phyloP scores from a whole-genome alignment of 2,888 invertebrate species.

The Brachypalpus laphriformis region DNA sequence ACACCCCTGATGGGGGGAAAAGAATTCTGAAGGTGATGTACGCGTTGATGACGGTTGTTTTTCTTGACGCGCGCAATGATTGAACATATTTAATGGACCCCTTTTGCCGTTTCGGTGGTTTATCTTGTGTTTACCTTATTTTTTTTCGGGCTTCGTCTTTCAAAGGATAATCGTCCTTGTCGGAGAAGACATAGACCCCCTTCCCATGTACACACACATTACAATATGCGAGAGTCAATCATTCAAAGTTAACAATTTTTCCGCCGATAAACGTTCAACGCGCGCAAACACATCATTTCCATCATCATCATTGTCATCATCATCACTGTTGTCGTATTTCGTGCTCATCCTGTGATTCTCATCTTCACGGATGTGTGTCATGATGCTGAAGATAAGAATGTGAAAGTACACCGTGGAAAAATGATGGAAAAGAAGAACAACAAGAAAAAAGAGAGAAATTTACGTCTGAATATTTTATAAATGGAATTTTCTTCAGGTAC shows the following conservation, averaged over 20 bases:
- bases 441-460: slow-evolving; percentile 32
- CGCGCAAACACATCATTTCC: slow-evolving; percentile 58
- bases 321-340: slow-evolving; percentile 19
- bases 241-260: slow-evolving; percentile 68
- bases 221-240: slow-evolving; percentile 66
- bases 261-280: slow-evolving; percentile 67
- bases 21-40: slow-evolving; percentile 41
- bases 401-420: slow-evolving; percentile 22
- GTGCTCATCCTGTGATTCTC: slow-evolving; percentile 13
- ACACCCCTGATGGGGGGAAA: not conserved
- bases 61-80: slow-evolving; percentile 67
- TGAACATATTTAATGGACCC: slow-evolving; percentile 70
- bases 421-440: slow-evolving; percentile 23
- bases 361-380: slow-evolving; percentile 15
- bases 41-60: slow-evolving; percentile 67
- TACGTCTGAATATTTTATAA: slow-evolving; percentile 70
- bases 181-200: not conserved
- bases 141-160: slow-evolving; percentile 1
- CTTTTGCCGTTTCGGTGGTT: slow-evolving; percentile 56
- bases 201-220: not conserved
- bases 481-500: slow-evolving; percentile 49
- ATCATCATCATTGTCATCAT: slow-evolving; percentile 57
- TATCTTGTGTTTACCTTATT: slow-evolving; percentile 54
- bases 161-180: slow-evolving; percentile 44
- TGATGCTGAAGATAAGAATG: slow-evolving; percentile 41